These are phyloP conservation scores for Caradrina kadenii DNA, from an alignment of 2,888 invertebrate genomes.

Conservation along the genomic window DNA sequence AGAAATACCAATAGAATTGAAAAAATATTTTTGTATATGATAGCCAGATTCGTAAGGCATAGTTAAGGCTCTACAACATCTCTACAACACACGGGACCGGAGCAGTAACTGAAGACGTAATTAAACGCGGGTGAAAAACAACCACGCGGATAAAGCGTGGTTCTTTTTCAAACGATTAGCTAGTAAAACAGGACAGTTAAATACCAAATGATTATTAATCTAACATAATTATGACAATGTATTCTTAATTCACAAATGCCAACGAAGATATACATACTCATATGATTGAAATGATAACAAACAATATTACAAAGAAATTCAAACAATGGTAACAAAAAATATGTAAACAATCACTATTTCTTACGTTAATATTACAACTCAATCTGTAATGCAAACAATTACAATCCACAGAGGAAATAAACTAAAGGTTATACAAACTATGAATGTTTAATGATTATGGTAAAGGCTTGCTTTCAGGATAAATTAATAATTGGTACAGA, in stretches of 20 bases:
- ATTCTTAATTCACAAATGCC: background rate
- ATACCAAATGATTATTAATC: background rate
- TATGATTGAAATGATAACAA: conserved; percentile 15
- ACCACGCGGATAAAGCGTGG: too few relatives aligned
- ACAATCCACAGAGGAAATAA: conserved; percentile 30
- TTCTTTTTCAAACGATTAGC: too few relatives aligned
- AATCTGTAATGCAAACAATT: conserved; percentile 36
- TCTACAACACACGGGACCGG: too few relatives aligned
- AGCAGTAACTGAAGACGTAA: too few relatives aligned
- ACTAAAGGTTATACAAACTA: conserved; percentile 8
- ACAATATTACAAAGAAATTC: conserved; percentile 21
- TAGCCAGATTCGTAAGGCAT: too few relatives aligned
- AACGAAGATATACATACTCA: background rate
- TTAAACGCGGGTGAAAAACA: too few relatives aligned
- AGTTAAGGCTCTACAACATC: too few relatives aligned
- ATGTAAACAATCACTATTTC: conserved; percentile 32
- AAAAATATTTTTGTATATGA: too few relatives aligned
- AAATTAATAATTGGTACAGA: background rate
- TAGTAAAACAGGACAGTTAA: too few relatives aligned
- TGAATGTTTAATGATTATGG: background rate
- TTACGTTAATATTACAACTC: conserved; percentile 17
- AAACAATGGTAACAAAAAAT: conserved; percentile 34
- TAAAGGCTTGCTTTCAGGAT: background rate
- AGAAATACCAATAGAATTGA: too few relatives aligned
- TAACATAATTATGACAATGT: background rate